Evolutionary conservation across 2,797 vertebrate genomes (phyloP).

Genomic region (Hyperoplus lanceolatus): DNA sequence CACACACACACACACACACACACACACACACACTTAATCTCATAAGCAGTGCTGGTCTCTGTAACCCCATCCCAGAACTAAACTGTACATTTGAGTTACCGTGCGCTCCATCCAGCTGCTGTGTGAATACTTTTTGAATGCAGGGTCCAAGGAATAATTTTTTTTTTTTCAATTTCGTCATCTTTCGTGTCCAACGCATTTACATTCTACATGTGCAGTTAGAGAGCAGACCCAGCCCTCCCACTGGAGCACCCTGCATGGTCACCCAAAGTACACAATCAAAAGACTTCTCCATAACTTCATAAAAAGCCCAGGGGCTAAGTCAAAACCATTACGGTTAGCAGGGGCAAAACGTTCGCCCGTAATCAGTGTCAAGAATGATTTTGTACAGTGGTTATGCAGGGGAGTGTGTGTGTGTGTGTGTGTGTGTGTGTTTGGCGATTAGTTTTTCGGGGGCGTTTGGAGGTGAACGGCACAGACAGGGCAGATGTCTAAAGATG

Average conservation of each 20-base stretch:
- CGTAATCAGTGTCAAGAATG: conserved; percentile 78
- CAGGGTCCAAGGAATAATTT: conserved; percentile 38
- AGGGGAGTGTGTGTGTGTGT: conserved; percentile 6
- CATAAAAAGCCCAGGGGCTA: conserved; percentile 66
- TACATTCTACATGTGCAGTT: conserved; percentile 72
- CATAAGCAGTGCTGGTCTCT: conserved; percentile 57
- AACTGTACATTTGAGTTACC: conserved; percentile 70
- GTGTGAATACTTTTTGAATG: conserved; percentile 51
- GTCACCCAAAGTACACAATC: conserved; percentile 70
- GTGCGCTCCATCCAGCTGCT: conserved; percentile 48
- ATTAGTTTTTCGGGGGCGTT: conserved; percentile 53
- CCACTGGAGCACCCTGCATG: conserved; percentile 43
- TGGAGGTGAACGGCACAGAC: conserved; percentile 57
- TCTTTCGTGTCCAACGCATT: conserved; percentile 65
- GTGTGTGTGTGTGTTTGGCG: conserved; percentile 20
- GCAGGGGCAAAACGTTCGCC: conserved; percentile 67
- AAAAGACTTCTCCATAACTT: conserved; percentile 70
- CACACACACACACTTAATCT: conserved; percentile 38
- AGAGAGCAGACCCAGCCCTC: conserved; percentile 64
- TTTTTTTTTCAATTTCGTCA: conserved; percentile 61
- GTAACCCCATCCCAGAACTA: conserved; percentile 45
- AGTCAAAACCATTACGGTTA: conserved; percentile 70
- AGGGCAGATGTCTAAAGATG: conserved; percentile 58
- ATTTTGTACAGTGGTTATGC: conserved; percentile 67
- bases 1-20: conserved; percentile 23